A percentile compares a stretch with the other conserved stretches of the same genome.
Conservation (phyloP, 2,888 invertebrate genomes). For the Ceramica pisi region DNA sequence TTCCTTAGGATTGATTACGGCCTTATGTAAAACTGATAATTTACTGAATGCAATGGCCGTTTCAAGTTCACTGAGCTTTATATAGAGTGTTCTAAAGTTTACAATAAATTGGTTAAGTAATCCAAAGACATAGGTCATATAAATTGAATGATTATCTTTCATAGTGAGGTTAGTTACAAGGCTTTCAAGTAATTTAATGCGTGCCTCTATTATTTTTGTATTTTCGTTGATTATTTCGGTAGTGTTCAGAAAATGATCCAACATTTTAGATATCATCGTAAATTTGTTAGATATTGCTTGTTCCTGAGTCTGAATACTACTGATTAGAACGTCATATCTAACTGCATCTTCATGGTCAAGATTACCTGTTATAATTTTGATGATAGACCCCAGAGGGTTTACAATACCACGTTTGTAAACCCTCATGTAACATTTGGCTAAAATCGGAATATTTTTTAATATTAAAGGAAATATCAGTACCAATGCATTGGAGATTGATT, state of each 20-base stretch:
- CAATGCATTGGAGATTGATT: not conserved
- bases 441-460: constrained; percentile 3
- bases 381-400: not conserved
- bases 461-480: not conserved
- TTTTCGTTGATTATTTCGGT: not conserved
- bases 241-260: not conserved
- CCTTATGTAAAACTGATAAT: constrained; percentile 1
- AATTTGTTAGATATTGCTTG: constrained; percentile 2
- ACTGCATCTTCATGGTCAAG: not conserved
- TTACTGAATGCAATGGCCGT: constrained; percentile 4
- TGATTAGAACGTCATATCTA: not conserved
- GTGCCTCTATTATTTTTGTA: not conserved
- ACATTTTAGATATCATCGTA: constrained; percentile 1
- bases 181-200: not conserved
- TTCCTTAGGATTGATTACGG: not conserved
- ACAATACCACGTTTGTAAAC: constrained; percentile 6
- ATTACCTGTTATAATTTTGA: constrained; percentile 8
- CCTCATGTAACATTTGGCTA: constrained; percentile 3
- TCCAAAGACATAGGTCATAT: constrained; percentile 2
- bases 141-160: not conserved
- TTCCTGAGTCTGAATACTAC: not conserved
- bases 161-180: not conserved
- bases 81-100: not conserved
- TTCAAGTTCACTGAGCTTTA: not conserved
- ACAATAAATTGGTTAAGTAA: constrained; percentile 16